Evolutionary conservation across 2,888 invertebrate species (phyloP).

Genomic region (Eristalinus sepulchralis): DNA sequence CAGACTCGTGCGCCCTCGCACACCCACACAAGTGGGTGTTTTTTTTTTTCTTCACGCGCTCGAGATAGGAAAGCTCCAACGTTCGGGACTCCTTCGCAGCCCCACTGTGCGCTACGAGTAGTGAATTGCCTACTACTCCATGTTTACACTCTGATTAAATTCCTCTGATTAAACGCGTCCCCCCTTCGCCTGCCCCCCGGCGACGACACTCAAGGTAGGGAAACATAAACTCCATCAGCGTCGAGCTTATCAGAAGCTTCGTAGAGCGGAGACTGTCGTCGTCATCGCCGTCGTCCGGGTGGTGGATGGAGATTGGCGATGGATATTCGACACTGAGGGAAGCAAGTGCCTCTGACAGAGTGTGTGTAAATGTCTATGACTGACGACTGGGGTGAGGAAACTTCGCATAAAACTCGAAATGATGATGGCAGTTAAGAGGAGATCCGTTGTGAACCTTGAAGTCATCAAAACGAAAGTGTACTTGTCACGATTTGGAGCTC

Average conservation of each 20-base stretch:
- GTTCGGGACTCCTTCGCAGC: background rate
- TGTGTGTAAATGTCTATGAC: background rate
- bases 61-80: background rate
- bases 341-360: background rate
- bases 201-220: background rate
- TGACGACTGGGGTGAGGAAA: background rate
- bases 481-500: conserved; percentile 15
- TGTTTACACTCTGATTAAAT: conserved; percentile 16
- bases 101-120: background rate
- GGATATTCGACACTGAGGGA: conserved; percentile 1
- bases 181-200: background rate
- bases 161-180: background rate
- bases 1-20: background rate
- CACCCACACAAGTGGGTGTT: background rate
- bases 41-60: background rate
- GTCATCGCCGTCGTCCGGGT: background rate
- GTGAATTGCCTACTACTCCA: background rate
- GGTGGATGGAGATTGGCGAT: background rate
- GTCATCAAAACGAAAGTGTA: conserved; percentile 25
- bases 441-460: background rate
- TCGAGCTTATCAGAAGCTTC: background rate
- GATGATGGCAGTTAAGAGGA: background rate
- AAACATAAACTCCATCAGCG: background rate
- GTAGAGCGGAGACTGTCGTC: background rate
- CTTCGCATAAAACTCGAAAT: background rate